Evolutionary conservation across 2,797 vertebrate species (phyloP).

Genomic region (Microctenopoma stevenorrisi): DNA sequence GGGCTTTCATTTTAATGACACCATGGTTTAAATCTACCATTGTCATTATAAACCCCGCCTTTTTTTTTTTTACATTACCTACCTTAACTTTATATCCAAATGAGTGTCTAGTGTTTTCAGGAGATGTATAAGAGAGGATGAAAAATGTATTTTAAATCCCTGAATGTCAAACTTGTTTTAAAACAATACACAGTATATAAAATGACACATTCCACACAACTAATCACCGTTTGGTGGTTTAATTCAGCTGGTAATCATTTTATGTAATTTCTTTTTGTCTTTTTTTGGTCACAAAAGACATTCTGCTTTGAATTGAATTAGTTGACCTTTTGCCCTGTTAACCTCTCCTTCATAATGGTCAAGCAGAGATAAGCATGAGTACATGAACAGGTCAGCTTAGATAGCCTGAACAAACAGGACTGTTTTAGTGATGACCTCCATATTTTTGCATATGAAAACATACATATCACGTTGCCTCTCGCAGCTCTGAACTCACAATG

Average conservation of each 20-base stretch:
- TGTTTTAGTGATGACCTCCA: slow-evolving; percentile 16
- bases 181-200: background rate
- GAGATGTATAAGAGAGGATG: slow-evolving; percentile 23
- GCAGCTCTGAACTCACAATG: slow-evolving; percentile 18
- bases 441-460: slow-evolving; percentile 8
- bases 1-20: slow-evolving; percentile 70
- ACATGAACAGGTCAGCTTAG: slow-evolving; percentile 18
- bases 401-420: slow-evolving; percentile 18
- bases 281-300: background rate
- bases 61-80: slow-evolving; percentile 27
- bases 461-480: slow-evolving; percentile 11
- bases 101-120: slow-evolving; percentile 16
- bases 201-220: background rate
- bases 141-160: slow-evolving; percentile 32
- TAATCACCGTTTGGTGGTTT: background rate
- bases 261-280: background rate
- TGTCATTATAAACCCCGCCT: slow-evolving; percentile 45
- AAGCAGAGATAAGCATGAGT: slow-evolving; percentile 7
- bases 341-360: slow-evolving; percentile 14
- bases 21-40: slow-evolving; percentile 55
- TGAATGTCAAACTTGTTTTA: background rate
- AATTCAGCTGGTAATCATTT: too few relatives aligned
- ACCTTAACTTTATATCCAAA: slow-evolving; percentile 35
- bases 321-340: slow-evolving; percentile 17
- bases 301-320: slow-evolving; percentile 10